These are phyloP conservation scores for Aulostomus chinensis DNA, from an alignment of 2,797 vertebrate species.

Conservation along the genomic window DNA sequence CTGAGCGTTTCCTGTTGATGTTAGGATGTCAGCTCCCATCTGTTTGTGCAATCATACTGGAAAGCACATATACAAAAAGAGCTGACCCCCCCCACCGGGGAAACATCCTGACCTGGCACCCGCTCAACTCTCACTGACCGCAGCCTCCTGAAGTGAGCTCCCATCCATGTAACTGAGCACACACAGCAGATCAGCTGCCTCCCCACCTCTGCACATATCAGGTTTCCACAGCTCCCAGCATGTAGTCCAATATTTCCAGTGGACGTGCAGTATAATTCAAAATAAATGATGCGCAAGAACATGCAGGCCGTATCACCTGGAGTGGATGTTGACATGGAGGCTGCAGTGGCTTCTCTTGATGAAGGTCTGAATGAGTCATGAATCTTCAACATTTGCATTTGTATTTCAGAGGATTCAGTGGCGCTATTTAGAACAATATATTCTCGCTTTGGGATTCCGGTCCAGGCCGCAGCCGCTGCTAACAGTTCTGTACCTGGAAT, in stretches of 20 bases:
- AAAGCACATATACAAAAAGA: slow-evolving; percentile 13
- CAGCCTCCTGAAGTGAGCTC: slow-evolving; percentile 34
- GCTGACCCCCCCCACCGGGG: slow-evolving; percentile 16
- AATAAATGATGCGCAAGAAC: slow-evolving; percentile 33
- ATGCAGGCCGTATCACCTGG: neutral
- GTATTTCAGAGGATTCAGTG: neutral
- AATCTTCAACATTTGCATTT: neutral
- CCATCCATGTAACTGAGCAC: neutral
- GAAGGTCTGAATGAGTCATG: neutral
- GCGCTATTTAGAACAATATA: slow-evolving; percentile 26
- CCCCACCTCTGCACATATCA: slow-evolving; percentile 30
- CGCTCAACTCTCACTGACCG: slow-evolving; percentile 49
- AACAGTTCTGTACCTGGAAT: slow-evolving; percentile 38
- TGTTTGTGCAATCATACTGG: slow-evolving; percentile 51
- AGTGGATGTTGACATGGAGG: neutral
- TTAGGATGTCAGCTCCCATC: slow-evolving; percentile 59
- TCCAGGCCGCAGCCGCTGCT: slow-evolving; percentile 20
- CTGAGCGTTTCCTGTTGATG: slow-evolving; percentile 68
- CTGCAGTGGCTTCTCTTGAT: neutral
- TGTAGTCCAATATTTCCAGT: slow-evolving; percentile 22
- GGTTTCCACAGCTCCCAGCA: slow-evolving; percentile 34
- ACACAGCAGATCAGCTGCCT: slow-evolving; percentile 28
- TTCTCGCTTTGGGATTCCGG: slow-evolving; percentile 34
- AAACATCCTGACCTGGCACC: slow-evolving; percentile 48
- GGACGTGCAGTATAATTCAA: slow-evolving; percentile 4